Percentiles rank a stretch among this genome's conserved stretches.
These are phyloP conservation scores for Isoperla grammatica DNA, from an alignment of 2,888 invertebrate species.

Conservation along the genomic window DNA sequence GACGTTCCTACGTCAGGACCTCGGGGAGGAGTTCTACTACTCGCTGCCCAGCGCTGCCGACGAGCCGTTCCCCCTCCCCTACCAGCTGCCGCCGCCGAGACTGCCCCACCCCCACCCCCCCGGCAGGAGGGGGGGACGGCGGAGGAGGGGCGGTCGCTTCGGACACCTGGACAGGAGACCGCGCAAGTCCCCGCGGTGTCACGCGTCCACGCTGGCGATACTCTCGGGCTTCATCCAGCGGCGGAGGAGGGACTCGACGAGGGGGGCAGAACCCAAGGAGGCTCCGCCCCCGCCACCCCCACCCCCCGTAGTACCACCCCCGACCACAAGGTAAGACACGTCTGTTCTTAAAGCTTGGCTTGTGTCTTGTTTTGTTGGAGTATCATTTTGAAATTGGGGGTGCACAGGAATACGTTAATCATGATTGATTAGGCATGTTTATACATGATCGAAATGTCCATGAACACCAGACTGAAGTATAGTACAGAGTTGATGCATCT, in stretches of 20 bases:
- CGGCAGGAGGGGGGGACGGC: conserved; percentile 36
- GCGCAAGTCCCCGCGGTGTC: conserved; percentile 80
- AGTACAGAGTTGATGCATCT: too few relatives aligned
- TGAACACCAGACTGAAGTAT: too few relatives aligned
- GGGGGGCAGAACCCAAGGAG: not conserved
- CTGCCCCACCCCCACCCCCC: conserved; percentile 48
- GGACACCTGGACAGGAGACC: conserved; percentile 51
- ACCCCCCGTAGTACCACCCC: too few relatives aligned
- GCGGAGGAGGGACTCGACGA: not conserved
- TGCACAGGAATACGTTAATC: too few relatives aligned
- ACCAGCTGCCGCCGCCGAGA: conserved; percentile 47
- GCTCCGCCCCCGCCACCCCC: not conserved
- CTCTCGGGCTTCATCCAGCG: conserved; percentile 43
- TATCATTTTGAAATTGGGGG: too few relatives aligned
- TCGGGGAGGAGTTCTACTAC: conserved; percentile 54
- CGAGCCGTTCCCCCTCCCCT: conserved; percentile 65
- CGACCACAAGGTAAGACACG: too few relatives aligned
- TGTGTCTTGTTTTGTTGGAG: too few relatives aligned
- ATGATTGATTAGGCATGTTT: too few relatives aligned
- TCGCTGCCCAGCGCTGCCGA: conserved; percentile 22
- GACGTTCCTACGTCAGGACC: conserved; percentile 70
- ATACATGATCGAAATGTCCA: too few relatives aligned
- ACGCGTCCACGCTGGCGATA: conserved; percentile 81
- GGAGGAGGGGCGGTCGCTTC: conserved; percentile 32
- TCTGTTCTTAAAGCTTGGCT: too few relatives aligned